Percentiles rank a stretch among this genome's conserved stretches.
phyloP scores from a whole-genome alignment of 2,888 invertebrate genomes.

The Phengaris alcon region DNA sequence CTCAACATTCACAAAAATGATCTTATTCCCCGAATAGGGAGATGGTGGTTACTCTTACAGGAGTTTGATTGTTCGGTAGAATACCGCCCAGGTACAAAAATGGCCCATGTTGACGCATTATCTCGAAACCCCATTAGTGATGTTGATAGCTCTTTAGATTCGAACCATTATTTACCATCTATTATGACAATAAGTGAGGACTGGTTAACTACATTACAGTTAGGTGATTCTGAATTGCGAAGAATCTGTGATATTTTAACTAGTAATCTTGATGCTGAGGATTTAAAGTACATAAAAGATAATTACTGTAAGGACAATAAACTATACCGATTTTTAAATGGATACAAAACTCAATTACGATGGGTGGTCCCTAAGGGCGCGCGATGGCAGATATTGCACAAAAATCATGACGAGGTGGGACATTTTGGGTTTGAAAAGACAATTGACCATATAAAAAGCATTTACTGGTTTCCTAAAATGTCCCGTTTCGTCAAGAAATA shows the following conservation, averaged over 20 bases:
- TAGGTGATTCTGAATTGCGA: constrained; percentile 34
- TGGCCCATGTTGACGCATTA: no score
- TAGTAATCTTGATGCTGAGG: constrained; percentile 33
- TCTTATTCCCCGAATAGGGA: constrained; percentile 38
- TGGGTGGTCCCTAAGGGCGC: constrained; percentile 48
- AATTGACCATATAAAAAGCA: constrained; percentile 42
- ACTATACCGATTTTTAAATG: constrained; percentile 31
- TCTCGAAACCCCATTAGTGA: no score
- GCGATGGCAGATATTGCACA: constrained; percentile 46
- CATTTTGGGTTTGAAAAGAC: constrained; percentile 38
- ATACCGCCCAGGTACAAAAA: constrained; percentile 30
- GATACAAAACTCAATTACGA: constrained; percentile 29
- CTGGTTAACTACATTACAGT: constrained; percentile 35
- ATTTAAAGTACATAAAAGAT: constrained; percentile 35
- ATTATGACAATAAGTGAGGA: constrained; percentile 35
- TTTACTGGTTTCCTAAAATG: constrained; percentile 60
- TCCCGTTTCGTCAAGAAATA: constrained; percentile 42
- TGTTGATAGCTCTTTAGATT: not conserved
- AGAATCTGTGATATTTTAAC: constrained; percentile 34
- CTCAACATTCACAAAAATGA: constrained; percentile 34
- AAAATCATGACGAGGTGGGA: constrained; percentile 51
- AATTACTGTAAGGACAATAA: constrained; percentile 36
- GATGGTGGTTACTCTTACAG: constrained; percentile 40
- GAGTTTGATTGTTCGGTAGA: constrained; percentile 38
- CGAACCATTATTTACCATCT: constrained; percentile 31